These are phyloP conservation scores for Ceratitis capitata DNA, from an alignment of 1,140 invertebrate genomes.

Conservation along the genomic window DNA sequence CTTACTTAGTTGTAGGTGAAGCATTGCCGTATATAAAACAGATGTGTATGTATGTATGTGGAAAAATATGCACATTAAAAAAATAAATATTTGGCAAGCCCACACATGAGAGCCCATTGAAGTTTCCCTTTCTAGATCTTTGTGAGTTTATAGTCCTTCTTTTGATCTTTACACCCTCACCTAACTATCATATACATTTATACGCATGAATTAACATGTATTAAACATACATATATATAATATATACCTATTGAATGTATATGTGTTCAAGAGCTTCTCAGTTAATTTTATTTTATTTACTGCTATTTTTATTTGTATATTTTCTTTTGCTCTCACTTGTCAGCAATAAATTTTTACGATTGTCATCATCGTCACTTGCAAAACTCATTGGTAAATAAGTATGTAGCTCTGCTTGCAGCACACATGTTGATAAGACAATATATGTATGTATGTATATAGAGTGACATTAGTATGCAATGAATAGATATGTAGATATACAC, in stretches of 20 bases:
- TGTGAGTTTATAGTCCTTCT: neutral
- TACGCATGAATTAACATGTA: neutral
- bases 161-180: neutral
- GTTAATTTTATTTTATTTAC: no score
- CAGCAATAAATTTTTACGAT: conserved; percentile 27
- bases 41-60: neutral
- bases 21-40: neutral
- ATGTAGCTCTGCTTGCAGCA: no score
- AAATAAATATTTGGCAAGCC: neutral
- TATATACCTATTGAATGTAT: no score
- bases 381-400: neutral
- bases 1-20: neutral
- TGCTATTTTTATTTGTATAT: neutral
- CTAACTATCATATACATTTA: no score
- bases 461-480: no score
- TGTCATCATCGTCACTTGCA: neutral
- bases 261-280: no score
- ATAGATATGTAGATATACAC: no score
- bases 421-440: no score
- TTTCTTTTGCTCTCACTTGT: neutral
- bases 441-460: no score
- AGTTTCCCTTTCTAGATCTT: neutral
- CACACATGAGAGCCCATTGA: neutral
- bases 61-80: neutral
- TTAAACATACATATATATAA: neutral